Base-by-base conservation (phyloP, 2,888 invertebrate genomes). In the Lordiphosa andalusiaca region DNA sequence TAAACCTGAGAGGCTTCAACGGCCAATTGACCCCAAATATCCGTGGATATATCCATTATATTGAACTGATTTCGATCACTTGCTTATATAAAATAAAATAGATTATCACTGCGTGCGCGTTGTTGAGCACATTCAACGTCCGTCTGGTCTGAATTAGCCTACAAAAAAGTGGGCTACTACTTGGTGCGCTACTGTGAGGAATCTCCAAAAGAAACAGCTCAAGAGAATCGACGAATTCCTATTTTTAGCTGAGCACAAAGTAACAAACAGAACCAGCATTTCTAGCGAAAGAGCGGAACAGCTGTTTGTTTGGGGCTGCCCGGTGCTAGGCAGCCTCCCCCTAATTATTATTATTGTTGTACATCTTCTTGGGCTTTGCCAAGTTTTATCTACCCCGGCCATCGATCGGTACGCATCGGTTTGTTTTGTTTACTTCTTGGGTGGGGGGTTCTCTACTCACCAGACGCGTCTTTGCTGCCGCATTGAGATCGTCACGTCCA, bases 11-110 rank as follows among this genome's bases (percentile, higher is more conserved):
- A 94, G 53, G 95, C 95, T 90, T 96, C 96, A 60, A 96, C 91
- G 63, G 96, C 96, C 84, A 96, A 91, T 89, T 96, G 96, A 48
- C 96, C 95, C 96, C 96, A 96, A 85, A 96, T 94, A 91, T 96
- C 95, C 53, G 93, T 92, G 46, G 92, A 91, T 73, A 93, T 90
- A 92, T 94, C 93, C 94, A 94, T 93, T 55, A 37, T 62, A 44
- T 57, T 53, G 44, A 60, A 53, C 12, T 33, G 53, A 66, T 53
- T 10, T 30, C 10, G 53, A 36, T 39, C 44, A 50, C 47, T 38
- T 54, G 78, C 84, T 81, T 82, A 84, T 81, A 78, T 81, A 84
- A 84, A 84, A 53, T 47, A 53, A 47, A 44, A 58, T 49, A 40
- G 77, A 57, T 48, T 59, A 66, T 59, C 67, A 69, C 67, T 52